Evolutionary conservation across 1,140 invertebrate genomes (phyloP).

Genomic region (Brachionus asplanchnoidis): DNA sequence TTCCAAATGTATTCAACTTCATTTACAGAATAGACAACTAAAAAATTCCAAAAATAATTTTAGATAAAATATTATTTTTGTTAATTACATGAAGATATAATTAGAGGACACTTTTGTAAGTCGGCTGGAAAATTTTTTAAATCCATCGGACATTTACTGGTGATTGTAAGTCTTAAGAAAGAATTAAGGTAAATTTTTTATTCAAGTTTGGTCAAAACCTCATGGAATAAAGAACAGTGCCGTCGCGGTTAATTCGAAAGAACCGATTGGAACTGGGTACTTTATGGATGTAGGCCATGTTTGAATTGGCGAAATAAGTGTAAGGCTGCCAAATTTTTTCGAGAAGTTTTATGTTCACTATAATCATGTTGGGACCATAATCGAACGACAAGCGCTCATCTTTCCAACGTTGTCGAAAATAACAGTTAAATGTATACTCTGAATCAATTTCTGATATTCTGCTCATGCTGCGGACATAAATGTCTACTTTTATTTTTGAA

Average conservation of each 20-base stretch:
- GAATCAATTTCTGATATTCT: conserved; percentile 48
- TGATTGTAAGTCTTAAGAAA: conserved; percentile 80
- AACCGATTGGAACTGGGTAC: conserved; percentile 91
- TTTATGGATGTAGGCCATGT: conserved; percentile 67
- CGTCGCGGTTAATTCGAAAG: conserved; percentile 72
- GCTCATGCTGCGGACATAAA: conserved; percentile 45
- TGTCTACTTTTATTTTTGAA: conserved; percentile 43
- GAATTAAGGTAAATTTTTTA: background rate
- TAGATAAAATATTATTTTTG: background rate
- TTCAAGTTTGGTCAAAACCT: conserved; percentile 62
- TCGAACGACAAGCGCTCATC: conserved; percentile 58
- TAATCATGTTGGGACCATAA: conserved; percentile 48
- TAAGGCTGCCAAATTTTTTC: conserved; percentile 84
- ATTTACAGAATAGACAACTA: conserved; percentile 28
- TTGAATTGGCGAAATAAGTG: conserved; percentile 78
- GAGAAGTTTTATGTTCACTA: conserved; percentile 54
- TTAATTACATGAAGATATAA: conserved; percentile 87
- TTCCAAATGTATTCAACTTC: conserved; percentile 42
- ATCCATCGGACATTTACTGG: conserved; percentile 94
- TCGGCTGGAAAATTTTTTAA: conserved; percentile 94
- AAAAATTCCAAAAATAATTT: conserved; percentile 15
- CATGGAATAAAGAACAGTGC: conserved; percentile 87
- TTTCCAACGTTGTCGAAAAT: conserved; percentile 71
- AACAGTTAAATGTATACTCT: conserved; percentile 87
- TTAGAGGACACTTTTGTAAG: conserved; percentile 78